Conservation (phyloP, 2,113 vertebrate species). For the Struthidea cinerea region DNA sequence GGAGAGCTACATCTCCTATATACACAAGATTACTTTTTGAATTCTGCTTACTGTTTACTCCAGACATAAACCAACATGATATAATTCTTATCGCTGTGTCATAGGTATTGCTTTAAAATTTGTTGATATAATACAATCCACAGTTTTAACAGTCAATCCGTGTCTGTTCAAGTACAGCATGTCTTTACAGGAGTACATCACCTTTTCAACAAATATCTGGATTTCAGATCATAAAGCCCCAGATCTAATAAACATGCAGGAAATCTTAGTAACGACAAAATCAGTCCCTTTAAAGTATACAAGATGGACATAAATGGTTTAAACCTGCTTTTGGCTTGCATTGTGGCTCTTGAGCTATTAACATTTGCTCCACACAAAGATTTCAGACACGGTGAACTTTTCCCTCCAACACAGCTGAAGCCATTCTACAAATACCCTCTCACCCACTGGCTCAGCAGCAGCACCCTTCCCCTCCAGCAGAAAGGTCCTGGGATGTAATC, state of each 20-base stretch:
- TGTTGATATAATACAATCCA: neutral
- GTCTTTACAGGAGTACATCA: neutral
- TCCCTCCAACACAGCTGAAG: neutral
- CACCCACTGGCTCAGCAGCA: neutral
- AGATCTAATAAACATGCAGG: neutral
- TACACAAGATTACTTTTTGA: neutral
- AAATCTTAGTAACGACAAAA: neutral
- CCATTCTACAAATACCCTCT: neutral
- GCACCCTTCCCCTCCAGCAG: neutral
- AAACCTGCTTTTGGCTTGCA: neutral
- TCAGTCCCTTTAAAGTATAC: neutral
- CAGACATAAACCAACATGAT: neutral
- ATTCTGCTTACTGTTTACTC: neutral
- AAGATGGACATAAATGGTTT: neutral
- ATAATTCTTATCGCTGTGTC: neutral
- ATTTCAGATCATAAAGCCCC: neutral
- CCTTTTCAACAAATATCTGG: neutral
- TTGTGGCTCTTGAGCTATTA: neutral
- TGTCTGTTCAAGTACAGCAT: neutral
- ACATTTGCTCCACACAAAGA: slow-evolving; percentile 43
- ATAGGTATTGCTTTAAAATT: neutral
- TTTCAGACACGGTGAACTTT: slow-evolving; percentile 53
- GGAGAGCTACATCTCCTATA: neutral
- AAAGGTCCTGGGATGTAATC: neutral
- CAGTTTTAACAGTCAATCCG: neutral